Percentiles rank a stretch among this genome's conserved stretches.
These are phyloP conservation scores for Thryonomys swinderianus DNA, from an alignment of 2,113 vertebrate species.

Conservation along the genomic window DNA sequence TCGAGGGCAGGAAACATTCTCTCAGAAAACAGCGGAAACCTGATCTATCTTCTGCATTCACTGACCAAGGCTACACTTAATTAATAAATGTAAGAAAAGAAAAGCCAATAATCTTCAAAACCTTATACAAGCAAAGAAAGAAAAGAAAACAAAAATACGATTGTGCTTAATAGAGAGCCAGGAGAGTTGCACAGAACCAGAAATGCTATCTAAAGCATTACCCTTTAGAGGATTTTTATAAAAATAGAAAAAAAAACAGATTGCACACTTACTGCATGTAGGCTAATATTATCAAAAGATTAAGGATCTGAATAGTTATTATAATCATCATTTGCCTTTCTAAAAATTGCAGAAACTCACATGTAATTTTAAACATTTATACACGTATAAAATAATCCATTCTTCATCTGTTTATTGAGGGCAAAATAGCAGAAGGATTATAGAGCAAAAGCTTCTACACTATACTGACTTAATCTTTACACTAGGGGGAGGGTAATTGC, in stretches of 20 bases:
- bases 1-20: neutral
- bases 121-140: neutral
- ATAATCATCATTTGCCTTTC: neutral
- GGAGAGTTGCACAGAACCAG: constrained; percentile 53
- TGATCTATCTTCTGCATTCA: neutral
- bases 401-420: constrained; percentile 41
- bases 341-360: constrained; percentile 45
- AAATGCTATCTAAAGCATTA: constrained; percentile 48
- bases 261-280: neutral
- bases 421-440: constrained; percentile 40
- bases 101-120: constrained; percentile 38
- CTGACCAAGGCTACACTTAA: neutral
- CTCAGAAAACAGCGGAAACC: neutral
- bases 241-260: constrained; percentile 50
- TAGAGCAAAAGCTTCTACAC: neutral
- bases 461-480: neutral
- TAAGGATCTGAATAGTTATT: constrained; percentile 60
- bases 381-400: constrained; percentile 16
- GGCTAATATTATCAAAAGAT: constrained; percentile 38
- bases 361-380: constrained; percentile 64
- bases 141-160: neutral
- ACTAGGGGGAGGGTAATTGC: constrained; percentile 15
- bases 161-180: neutral
- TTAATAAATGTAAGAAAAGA: constrained; percentile 15
- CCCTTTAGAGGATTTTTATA: constrained; percentile 5